Conservation (phyloP, 2,888 invertebrate genomes). For the Malthinus seriepunctatus region DNA sequence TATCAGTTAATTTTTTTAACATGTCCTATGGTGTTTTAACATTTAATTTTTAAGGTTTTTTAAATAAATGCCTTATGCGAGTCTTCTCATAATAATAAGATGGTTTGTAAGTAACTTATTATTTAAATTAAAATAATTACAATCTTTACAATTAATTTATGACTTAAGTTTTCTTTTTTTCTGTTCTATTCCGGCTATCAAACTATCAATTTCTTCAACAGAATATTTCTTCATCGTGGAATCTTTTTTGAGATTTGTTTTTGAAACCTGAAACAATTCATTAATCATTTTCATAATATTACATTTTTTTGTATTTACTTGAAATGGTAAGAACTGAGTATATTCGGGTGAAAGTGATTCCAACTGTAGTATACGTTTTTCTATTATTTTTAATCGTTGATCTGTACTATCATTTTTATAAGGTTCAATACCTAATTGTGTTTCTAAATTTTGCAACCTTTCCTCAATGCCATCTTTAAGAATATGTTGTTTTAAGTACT, state of each 20-base stretch:
- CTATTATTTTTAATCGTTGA: constrained; percentile 70
- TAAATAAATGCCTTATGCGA: too few relatives aligned
- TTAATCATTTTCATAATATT: not conserved
- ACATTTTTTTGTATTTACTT: constrained; percentile 9
- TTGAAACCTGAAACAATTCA: constrained; percentile 40
- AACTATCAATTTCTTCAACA: constrained; percentile 46
- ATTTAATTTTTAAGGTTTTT: too few relatives aligned
- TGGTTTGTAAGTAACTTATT: too few relatives aligned
- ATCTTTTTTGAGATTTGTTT: constrained; percentile 29
- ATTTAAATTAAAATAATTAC: too few relatives aligned
- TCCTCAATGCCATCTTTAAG: constrained; percentile 65
- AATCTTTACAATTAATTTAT: too few relatives aligned
- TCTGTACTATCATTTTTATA: constrained; percentile 69
- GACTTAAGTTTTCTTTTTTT: too few relatives aligned
- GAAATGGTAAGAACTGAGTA: constrained; percentile 59
- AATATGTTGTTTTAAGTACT: constrained; percentile 56
- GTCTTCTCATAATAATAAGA: too few relatives aligned
- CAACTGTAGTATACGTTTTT: constrained; percentile 72
- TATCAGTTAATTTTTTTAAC: too few relatives aligned
- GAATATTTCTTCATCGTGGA: constrained; percentile 46
- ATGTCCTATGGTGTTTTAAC: too few relatives aligned
- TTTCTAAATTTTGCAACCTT: constrained; percentile 67
- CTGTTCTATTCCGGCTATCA: constrained; percentile 15
- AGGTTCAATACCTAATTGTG: constrained; percentile 59
- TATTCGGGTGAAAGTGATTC: constrained; percentile 84